Evolutionary conservation across 2,113 vertebrate species (phyloP).

Genomic region (Craseonycteris thonglongyai): DNA sequence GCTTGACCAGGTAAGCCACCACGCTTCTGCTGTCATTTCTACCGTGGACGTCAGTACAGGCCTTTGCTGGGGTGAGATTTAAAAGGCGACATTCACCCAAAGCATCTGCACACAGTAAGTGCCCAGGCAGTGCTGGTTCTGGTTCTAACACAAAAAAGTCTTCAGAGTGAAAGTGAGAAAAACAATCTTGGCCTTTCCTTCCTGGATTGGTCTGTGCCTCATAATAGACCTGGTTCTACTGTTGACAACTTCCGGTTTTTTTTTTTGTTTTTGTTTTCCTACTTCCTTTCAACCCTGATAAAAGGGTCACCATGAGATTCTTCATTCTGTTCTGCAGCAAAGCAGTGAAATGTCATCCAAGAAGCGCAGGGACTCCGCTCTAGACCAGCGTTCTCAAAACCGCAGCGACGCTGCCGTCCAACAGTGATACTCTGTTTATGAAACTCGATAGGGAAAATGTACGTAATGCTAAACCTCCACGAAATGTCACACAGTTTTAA

Average conservation of each 20-base stretch:
- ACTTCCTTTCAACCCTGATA: constrained; percentile 15
- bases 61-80: neutral
- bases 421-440: constrained; percentile 54
- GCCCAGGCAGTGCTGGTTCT: neutral
- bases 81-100: neutral
- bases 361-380: neutral
- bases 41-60: fast-evolving
- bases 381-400: neutral
- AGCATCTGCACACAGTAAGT: fast-evolving
- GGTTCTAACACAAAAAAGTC: neutral
- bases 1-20: neutral
- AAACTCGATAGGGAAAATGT: neutral
- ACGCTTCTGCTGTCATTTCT: neutral
- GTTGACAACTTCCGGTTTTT: constrained; percentile 34
- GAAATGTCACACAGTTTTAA: constrained; percentile 1
- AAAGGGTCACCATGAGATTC: neutral
- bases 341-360: constrained; percentile 23
- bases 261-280: constrained; percentile 22
- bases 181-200: neutral
- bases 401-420: neutral
- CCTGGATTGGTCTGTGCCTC: neutral
- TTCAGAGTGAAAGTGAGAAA: neutral
- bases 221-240: neutral
- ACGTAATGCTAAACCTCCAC: neutral
- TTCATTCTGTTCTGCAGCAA: neutral